These are phyloP conservation scores for Brachionus koreanus DNA, from an alignment of 1,140 invertebrate species.

Conservation along the genomic window DNA sequence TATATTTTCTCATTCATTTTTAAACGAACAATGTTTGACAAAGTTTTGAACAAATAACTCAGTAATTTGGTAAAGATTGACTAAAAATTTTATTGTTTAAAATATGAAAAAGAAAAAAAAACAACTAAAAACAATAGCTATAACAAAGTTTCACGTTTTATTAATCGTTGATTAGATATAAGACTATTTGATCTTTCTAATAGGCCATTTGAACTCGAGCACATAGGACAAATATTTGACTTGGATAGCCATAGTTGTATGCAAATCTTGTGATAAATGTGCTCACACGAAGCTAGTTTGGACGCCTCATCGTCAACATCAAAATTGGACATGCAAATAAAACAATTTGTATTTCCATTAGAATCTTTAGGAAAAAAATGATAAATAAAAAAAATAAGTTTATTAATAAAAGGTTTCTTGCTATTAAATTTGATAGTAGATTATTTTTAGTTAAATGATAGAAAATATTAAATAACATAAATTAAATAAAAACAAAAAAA, in stretches of 20 bases:
- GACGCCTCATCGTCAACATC: background rate
- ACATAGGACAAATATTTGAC: conserved; percentile 20
- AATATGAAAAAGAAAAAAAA: background rate
- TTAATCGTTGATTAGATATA: background rate
- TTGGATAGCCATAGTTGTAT: conserved; percentile 3
- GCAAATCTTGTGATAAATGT: conserved; percentile 9
- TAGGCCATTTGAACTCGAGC: background rate
- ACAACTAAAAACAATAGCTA: background rate
- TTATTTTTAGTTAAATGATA: too few relatives aligned
- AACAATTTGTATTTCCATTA: background rate
- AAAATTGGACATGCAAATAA: conserved; percentile 29
- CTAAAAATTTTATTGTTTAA: too few relatives aligned
- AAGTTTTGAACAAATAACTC: too few relatives aligned
- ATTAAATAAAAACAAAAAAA: too few relatives aligned
- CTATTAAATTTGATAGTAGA: too few relatives aligned
- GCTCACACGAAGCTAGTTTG: background rate
- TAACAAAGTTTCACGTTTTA: conserved; percentile 20
- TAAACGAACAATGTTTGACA: too few relatives aligned
- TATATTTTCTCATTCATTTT: too few relatives aligned
- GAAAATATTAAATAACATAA: too few relatives aligned
- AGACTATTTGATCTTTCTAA: background rate
- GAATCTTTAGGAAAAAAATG: too few relatives aligned
- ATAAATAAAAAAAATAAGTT: too few relatives aligned
- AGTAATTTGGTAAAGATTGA: too few relatives aligned
- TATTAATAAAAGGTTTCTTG: too few relatives aligned